Evolutionary conservation across 2,888 invertebrate genomes (phyloP).

Genomic region (Rotaria magnacalcarata): DNA sequence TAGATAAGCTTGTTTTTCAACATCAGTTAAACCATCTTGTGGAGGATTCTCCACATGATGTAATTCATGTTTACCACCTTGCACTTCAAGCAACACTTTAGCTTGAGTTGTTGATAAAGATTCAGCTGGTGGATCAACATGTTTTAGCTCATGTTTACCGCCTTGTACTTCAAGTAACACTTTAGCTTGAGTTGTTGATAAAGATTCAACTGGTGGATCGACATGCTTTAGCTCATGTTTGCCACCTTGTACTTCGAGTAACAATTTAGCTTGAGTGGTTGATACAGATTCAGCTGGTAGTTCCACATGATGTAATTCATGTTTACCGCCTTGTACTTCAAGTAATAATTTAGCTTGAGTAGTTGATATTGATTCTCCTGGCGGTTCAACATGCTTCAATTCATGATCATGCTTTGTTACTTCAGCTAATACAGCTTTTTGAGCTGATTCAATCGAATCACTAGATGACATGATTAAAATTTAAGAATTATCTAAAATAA

Average conservation of each 20-base stretch:
- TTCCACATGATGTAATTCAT: not conserved
- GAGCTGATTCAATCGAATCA: not conserved
- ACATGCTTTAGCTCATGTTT: constrained; percentile 12
- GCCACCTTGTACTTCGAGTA: constrained; percentile 7
- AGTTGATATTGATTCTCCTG: not conserved
- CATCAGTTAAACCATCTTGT: not conserved
- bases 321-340: constrained; percentile 3
- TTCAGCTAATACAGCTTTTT: constrained; percentile 6
- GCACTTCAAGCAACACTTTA: not conserved
- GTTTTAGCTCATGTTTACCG: constrained; percentile 19
- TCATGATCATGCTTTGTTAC: constrained; percentile 4
- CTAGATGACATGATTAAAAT: not conserved
- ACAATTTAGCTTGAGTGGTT: not conserved
- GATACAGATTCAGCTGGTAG: not conserved
- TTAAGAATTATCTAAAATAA: not conserved
- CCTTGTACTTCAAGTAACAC: constrained; percentile 1
- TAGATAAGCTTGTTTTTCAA: constrained; percentile 27
- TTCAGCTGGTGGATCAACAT: constrained; percentile 11
- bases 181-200: constrained; percentile 27
- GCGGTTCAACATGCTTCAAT: not conserved
- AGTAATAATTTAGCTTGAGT: constrained; percentile 15
- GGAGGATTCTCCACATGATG: not conserved
- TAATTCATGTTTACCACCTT: constrained; percentile 16
- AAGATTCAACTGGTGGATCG: not conserved
- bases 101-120: constrained; percentile 12